Evolutionary conservation across 37 sponge, comb jelly and placozoan species (phyloP), one percentile per base, ranked within the genome.

Genomic region (Bolinopsis microptera): DNA sequence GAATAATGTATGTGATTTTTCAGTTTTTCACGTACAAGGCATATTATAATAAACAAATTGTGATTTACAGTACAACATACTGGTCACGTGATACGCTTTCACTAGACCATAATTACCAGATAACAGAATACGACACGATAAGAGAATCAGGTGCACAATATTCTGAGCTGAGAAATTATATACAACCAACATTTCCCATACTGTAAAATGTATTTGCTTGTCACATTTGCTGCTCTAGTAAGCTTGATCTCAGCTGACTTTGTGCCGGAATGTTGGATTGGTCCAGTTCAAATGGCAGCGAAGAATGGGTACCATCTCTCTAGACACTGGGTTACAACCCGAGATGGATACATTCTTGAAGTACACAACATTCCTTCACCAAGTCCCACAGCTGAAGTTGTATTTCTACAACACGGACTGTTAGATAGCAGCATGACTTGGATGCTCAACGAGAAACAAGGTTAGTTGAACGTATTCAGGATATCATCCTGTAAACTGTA

Each of bases 331-430:
- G 97, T 96, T 23, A 94, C 90, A 0, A 98, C 98, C 18, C 9
- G 61, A 2, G 98, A 98, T 94, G 97, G 97, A 32, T 98, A 96
- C 93, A 95, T 97, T 22, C 95, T 98, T 5, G 93, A 93, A 16
- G 18, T 98, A 67, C 97, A 98, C 35, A 86, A 97, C n/a, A 98
- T 98, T 30, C 96, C 98, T 40, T 28, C 67, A 36, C 32, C 92
- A 38, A 37, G 82, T 27, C 61, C 61, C 61, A 18, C 61, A 48
- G 38, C 93, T 1, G 94, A 95, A 35, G 98, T 96, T 5, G 94
- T 96, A 9, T 97, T 96, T 38, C 92, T 98, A 0, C 98, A 98
- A 69, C 98, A 98, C 38, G 97, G 98, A 26, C 92, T 98, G 5
- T 93, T 98, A 38, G 94, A 95, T 75, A 94, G 96, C 76, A 94